Evolutionary conservation across 2,113 vertebrate species (phyloP), one percentile per base, ranked within the genome.

Genomic region (Sinocyclocheilus anshuiensis): DNA sequence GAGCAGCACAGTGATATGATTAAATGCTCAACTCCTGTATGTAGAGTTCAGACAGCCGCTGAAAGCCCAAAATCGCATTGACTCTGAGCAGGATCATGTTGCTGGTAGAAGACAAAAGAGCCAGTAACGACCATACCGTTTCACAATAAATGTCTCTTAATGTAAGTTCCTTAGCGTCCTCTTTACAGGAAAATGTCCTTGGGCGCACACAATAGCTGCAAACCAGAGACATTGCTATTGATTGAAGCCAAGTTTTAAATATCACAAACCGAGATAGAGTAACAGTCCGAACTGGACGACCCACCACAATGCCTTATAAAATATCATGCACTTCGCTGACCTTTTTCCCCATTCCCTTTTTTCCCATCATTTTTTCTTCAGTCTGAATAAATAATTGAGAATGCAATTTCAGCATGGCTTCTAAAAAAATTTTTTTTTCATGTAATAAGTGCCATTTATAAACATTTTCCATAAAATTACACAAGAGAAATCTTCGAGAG

Each of bases 111-210:
- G 89, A 93, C 93, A 94, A 93, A 93, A 88, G 83, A 92, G 91
- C 91, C 91, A 93, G 92, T 93, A 93, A 94, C 91, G 93, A 91
- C 91, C 86, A 84, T 90, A 90, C 91, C 83, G 81, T 92, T 92
- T 90, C 87, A 90, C 88, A 91, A 91, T 93, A 90, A 93, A 92
- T 84, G 89, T 92, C 90, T 93, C 87, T 92, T 90, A 92, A 86
- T 92, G 89, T 92, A 92, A 92, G 92, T 90, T 93, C 89, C 89
- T 93, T 88, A 88, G 87, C 74, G 42, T 91, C 90, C 88, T 83
- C 81, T 90, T 94, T 93, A 92, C 89, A 92, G 91, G 93, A 94
- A 95, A 94, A 95, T 93, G 91, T 94, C 93, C 91, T 93, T 88
- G 90, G 91, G 92, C 86, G 39, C 92, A 91, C 90, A 90, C 90